A percentile compares a stretch with the other conserved stretches of the same genome.
phyloP scores from a whole-genome alignment of 2,797 vertebrate genomes.

The Notamacropus eugenii region DNA sequence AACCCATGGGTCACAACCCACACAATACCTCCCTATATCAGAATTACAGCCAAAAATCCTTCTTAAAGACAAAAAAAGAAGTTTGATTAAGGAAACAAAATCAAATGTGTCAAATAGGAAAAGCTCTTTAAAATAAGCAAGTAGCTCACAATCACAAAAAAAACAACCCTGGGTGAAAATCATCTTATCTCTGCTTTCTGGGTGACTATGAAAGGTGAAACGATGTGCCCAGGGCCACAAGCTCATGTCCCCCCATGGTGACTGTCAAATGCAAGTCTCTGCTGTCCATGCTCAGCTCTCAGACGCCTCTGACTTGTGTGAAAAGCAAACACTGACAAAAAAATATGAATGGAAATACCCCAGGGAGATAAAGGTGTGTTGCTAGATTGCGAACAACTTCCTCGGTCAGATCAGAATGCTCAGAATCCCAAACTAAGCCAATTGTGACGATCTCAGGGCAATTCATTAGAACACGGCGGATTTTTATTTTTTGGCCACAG shows the following conservation, averaged over 20 bases:
- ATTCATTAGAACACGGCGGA: conserved; percentile 97
- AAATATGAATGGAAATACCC: conserved; percentile 83
- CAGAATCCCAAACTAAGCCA: conserved; percentile 97
- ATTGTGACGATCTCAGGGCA: conserved; percentile 98
- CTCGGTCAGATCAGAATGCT: conserved; percentile 96
- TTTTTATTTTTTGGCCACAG: conserved; percentile 96
- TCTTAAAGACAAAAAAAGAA: conserved; percentile 13
- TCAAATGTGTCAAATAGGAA: neutral
- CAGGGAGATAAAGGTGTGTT: conserved; percentile 92
- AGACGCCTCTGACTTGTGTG: neutral
- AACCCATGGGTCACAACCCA: too few relatives aligned
- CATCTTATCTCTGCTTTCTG: neutral
- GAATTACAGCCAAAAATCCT: neutral
- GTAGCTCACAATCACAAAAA: neutral
- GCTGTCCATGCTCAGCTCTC: neutral
- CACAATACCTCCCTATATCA: neutral
- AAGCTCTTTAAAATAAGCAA: neutral
- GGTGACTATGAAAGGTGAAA: neutral
- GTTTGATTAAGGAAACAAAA: conserved; percentile 21
- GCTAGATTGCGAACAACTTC: conserved; percentile 94
- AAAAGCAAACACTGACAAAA: neutral
- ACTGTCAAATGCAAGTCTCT: neutral
- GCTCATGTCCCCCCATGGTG: neutral
- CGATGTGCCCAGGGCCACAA: neutral
- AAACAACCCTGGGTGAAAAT: neutral